A percentile compares a stretch with the other conserved stretches of the same genome.
phyloP scores from a whole-genome alignment of 1,140 invertebrate species.

The Paraescarpia echinospica region DNA sequence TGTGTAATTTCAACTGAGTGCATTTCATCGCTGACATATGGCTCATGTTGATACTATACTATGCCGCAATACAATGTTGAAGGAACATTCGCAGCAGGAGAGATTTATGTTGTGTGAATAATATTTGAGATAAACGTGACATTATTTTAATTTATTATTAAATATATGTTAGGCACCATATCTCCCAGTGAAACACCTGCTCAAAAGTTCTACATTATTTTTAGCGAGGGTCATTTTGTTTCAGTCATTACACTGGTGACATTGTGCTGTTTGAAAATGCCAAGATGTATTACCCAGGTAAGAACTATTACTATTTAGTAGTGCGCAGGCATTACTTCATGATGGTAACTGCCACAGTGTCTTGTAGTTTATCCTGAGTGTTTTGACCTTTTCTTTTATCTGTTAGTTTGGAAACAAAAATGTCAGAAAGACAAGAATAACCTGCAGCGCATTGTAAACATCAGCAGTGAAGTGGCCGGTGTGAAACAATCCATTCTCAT shows the following conservation, averaged over 20 bases:
- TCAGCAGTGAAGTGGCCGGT: no score
- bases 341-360: no score
- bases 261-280: slow-evolving; percentile 49
- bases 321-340: no score
- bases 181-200: no score
- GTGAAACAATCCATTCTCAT: no score
- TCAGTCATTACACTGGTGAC: slow-evolving; percentile 49
- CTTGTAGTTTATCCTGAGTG: no score
- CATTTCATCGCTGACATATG: background rate
- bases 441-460: no score
- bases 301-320: slow-evolving; percentile 28
- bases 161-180: no score
- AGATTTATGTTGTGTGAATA: background rate
- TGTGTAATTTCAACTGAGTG: background rate
- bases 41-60: no score
- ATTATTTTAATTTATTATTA: background rate
- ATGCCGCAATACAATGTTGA: background rate
- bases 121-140: background rate
- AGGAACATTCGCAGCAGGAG: background rate
- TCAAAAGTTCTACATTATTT: background rate
- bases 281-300: slow-evolving; percentile 52
- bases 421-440: no score
- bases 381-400: no score
- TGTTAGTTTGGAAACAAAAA: no score
- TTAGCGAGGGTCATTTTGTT: background rate